phyloP scores from a whole-genome alignment of 2,797 vertebrate species.

The Argya squamiceps region DNA sequence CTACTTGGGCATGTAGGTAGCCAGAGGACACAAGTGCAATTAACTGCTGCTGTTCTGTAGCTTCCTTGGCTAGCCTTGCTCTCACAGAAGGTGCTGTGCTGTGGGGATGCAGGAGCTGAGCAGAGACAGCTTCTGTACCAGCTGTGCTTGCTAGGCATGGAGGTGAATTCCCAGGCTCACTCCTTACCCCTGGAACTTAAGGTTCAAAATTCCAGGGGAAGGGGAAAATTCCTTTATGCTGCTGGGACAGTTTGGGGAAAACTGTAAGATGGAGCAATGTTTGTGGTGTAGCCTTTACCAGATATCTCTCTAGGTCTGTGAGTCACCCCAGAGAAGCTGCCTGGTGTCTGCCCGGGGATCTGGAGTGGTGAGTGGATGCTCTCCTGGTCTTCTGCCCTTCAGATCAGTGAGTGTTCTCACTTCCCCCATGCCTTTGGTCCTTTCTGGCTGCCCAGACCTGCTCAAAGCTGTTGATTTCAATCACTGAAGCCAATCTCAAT shows the following conservation, averaged over 20 bases:
- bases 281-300: background rate
- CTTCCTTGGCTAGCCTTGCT: background rate
- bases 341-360: background rate
- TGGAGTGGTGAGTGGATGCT: background rate
- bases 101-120: background rate
- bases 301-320: background rate
- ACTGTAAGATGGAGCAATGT: background rate
- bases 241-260: background rate
- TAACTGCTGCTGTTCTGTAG: background rate
- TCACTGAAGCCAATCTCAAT: background rate
- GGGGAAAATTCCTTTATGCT: background rate
- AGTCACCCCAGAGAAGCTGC: background rate
- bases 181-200: background rate
- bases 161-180: background rate
- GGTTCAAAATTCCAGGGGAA: background rate
- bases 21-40: background rate
- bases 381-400: background rate
- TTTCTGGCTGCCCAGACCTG: background rate
- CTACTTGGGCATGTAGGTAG: background rate
- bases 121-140: background rate
- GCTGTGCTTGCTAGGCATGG: background rate
- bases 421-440: background rate
- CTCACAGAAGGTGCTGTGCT: rapidly evolving
- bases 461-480: background rate
- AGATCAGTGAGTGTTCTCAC: rapidly evolving